A percentile compares a stretch with the other conserved stretches of the same genome.
Conservation (phyloP, 2,888 invertebrate species). For the Chydorus sphaericus region DNA sequence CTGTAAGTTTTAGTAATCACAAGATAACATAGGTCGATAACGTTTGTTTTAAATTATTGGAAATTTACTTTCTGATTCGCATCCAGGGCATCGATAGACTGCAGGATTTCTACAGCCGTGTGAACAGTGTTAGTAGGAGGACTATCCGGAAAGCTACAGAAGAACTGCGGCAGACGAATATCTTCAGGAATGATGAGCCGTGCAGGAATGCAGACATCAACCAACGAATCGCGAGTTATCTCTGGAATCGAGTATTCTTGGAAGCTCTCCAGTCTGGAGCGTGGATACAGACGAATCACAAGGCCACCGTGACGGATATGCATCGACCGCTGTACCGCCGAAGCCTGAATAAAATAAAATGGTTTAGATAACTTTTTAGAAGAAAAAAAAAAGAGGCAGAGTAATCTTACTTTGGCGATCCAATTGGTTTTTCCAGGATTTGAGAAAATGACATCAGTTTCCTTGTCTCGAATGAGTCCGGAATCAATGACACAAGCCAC, state of each 20-base stretch:
- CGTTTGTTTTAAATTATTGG: background rate
- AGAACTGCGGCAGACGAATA: conserved; percentile 39
- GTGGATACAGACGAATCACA: background rate
- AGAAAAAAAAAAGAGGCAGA: too few species aligned
- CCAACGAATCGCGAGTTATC: conserved; percentile 68
- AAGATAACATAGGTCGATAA: too few species aligned
- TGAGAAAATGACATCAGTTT: conserved; percentile 63
- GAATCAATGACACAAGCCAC: conserved; percentile 83
- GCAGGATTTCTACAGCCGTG: conserved; percentile 28
- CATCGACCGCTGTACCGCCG: background rate
- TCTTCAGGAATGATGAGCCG: conserved; percentile 44
- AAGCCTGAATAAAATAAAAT: background rate
- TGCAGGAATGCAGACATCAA: conserved; percentile 74
- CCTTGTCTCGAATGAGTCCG: conserved; percentile 68
- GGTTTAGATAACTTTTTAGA: too few species aligned
- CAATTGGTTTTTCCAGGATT: conserved; percentile 32
- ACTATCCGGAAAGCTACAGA: conserved; percentile 70
- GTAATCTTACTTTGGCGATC: conserved; percentile 38
- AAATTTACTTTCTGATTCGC: conserved; percentile 53
- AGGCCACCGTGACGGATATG: background rate
- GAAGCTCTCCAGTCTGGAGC: background rate
- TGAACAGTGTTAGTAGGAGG: conserved; percentile 42
- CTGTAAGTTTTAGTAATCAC: background rate
- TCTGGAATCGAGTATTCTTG: conserved; percentile 65
- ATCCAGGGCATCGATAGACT: conserved; percentile 73